Base-by-base conservation (phyloP, 2,888 invertebrate genomes). In the Keiferia lycopersicella region DNA sequence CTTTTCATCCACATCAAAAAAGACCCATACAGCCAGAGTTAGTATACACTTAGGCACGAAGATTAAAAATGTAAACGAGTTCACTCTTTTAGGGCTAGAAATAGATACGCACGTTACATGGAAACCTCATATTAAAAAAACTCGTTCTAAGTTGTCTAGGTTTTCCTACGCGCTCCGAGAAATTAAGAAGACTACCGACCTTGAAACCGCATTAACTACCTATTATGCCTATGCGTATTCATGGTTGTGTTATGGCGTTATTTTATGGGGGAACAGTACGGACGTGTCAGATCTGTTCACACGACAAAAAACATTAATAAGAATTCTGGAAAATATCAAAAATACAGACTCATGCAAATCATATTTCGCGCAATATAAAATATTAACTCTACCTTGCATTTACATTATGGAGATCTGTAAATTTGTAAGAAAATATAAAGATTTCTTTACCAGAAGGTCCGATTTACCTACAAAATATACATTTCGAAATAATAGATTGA, bases 61-160 rank as follows among this genome's bases (percentile, higher is more conserved):
- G 12, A 39, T 39, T 12, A 12, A 39, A 39, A 12, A 12, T 10
- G 39, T 39, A 12, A 39, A 39, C 8, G 39, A 39, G n/a, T 48
- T 48, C 48, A 18, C 16, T n/a, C 48, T 48, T 7, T 18, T 48
- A 18, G 48, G 48, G 14, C 48, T 48, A 48, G 18, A n/a, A 7
- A 48, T 48, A 8, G 48, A 48, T 14, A 18, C 14, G 7, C 48
- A 48, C 18, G n/a, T 48, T n/a, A n/a, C n/a, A 18, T 48, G 48
- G 48, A 48, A 48, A n/a, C n/a, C 18, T n/a, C 14, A 48, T 48
- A 48, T 48, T n/a, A n/a, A 48, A 48, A 26, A 26, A 26, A 26
- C 26, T 26, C 26, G 26, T 26, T 26, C 26, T 26, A 26, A 26
- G 26, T 26, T 26, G 26, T 26, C 26, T 26, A 26, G 26, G 26